Percentiles rank a stretch among this genome's conserved stretches.
These are phyloP conservation scores for Parauchenoglanis punctatus DNA, from an alignment of 2,797 vertebrate genomes.

Conservation along the genomic window DNA sequence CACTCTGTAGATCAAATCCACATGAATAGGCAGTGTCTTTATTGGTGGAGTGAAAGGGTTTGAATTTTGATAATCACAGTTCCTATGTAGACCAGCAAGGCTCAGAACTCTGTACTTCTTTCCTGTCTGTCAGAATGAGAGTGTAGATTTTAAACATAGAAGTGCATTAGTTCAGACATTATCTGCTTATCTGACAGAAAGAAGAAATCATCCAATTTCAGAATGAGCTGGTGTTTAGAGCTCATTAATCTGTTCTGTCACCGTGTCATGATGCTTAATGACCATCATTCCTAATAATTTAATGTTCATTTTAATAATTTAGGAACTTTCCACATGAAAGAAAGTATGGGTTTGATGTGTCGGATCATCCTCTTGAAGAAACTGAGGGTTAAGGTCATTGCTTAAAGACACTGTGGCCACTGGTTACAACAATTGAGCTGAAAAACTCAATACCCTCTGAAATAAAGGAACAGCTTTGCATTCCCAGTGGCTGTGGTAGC, in stretches of 20 bases:
- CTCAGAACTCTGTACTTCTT: background rate
- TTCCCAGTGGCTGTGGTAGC: no score
- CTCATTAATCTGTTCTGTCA: slow-evolving; percentile 10
- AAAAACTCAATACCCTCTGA: background rate
- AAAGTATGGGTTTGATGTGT: background rate
- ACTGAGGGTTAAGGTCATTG: background rate
- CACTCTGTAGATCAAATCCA: slow-evolving; percentile 24
- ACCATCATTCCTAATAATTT: slow-evolving; percentile 2
- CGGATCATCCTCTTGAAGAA: background rate
- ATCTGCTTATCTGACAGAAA: background rate
- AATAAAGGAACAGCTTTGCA: background rate
- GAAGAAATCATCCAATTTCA: background rate
- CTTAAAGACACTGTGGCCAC: background rate
- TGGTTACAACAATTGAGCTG: background rate
- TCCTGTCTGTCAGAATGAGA: slow-evolving; percentile 26
- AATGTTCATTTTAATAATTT: background rate
- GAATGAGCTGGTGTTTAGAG: background rate
- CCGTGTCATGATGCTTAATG: slow-evolving; percentile 1
- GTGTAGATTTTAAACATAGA: slow-evolving; percentile 12
- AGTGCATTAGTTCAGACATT: background rate
- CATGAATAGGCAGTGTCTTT: slow-evolving; percentile 39
- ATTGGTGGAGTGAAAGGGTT: background rate
- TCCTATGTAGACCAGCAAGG: background rate
- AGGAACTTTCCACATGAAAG: background rate
- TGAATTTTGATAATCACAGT: background rate